Conservation (phyloP, 1,140 invertebrate species). For the Neodiprion fabricii region DNA sequence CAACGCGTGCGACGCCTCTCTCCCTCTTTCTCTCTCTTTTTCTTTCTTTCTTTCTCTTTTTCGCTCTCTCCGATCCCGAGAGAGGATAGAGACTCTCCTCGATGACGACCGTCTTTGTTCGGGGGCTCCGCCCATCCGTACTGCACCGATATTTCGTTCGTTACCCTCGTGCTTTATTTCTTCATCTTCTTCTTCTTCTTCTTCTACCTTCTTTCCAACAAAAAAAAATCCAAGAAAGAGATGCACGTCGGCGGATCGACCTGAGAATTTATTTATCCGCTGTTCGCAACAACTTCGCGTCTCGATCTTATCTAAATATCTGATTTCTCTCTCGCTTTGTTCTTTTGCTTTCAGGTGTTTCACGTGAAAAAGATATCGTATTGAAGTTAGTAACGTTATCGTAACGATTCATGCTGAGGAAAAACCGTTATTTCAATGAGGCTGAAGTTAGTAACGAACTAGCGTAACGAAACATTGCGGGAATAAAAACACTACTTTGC, state of each 20-base stretch:
- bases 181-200: too few species aligned
- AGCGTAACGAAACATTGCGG: too few species aligned
- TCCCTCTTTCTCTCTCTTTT: slow-evolving; percentile 14
- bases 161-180: neutral
- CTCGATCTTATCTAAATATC: too few species aligned
- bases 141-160: neutral
- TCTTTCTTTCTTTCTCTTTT: slow-evolving; percentile 10
- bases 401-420: too few species aligned
- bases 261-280: too few species aligned
- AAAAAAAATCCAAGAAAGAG: neutral
- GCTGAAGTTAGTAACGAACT: too few species aligned
- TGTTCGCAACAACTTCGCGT: too few species aligned
- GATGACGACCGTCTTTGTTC: neutral
- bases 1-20: neutral
- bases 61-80: slow-evolving; percentile 13
- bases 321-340: too few species aligned
- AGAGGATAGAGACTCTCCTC: neutral
- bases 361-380: neutral
- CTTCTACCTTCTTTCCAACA: too few species aligned
- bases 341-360: neutral
- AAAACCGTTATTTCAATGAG: too few species aligned
- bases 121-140: slow-evolving; percentile 2
- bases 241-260: too few species aligned
- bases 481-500: too few species aligned
- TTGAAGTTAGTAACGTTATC: neutral